These are phyloP conservation scores for Andrena bicolor DNA, from an alignment of 2,888 invertebrate genomes.

Conservation along the genomic window DNA sequence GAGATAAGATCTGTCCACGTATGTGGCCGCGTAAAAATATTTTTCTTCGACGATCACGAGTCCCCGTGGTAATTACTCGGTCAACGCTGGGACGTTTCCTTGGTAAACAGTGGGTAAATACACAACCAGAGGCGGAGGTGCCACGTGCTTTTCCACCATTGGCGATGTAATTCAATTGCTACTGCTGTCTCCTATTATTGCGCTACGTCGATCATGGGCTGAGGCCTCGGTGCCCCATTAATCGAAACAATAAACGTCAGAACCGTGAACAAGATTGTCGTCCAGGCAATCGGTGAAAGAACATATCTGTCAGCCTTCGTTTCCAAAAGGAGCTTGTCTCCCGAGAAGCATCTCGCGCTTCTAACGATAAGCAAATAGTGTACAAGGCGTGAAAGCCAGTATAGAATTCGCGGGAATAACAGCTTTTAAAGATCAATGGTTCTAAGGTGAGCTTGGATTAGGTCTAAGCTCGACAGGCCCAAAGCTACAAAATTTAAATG, in stretches of 20 bases:
- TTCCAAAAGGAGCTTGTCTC: no score
- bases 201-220: not conserved
- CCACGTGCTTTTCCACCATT: slow-evolving; percentile 31
- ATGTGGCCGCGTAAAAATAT: no score
- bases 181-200: slow-evolving; percentile 30
- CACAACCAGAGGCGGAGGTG: slow-evolving; percentile 23
- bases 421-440: no score
- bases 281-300: not conserved
- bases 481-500: not conserved
- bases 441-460: no score
- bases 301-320: not conserved
- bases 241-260: slow-evolving; percentile 32
- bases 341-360: not conserved
- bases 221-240: slow-evolving; percentile 11
- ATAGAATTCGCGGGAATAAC: not conserved
- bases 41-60: slow-evolving; percentile 16
- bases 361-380: slow-evolving; percentile 10
- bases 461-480: no score
- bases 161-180: slow-evolving; percentile 45
- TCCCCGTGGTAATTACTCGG: slow-evolving; percentile 27
- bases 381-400: not conserved
- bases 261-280: not conserved
- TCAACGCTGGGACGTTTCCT: slow-evolving; percentile 31
- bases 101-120: slow-evolving; percentile 36
- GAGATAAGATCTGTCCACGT: not conserved